phyloP scores from a whole-genome alignment of 2,888 invertebrate genomes.

The Gasteruption jaculator region DNA sequence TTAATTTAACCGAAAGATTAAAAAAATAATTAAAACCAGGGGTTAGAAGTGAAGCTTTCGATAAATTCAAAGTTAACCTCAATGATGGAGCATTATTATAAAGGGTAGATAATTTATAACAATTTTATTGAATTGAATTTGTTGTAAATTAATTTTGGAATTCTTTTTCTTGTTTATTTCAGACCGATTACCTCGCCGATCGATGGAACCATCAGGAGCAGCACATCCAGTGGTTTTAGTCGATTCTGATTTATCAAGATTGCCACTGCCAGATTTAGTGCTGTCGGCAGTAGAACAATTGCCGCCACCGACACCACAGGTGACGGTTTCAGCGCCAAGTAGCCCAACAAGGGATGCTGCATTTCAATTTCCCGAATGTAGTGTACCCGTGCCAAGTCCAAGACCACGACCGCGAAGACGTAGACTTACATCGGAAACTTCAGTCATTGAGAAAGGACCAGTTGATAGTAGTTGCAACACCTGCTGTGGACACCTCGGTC shows the following conservation, averaged over 20 bases:
- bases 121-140: too few species aligned
- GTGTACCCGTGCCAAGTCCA: constrained; percentile 44
- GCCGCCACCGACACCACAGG: constrained; percentile 44
- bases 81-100: too few species aligned
- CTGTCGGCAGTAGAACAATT: constrained; percentile 46
- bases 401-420: constrained; percentile 48
- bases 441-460: constrained; percentile 37
- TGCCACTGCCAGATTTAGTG: constrained; percentile 47
- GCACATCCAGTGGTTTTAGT: constrained; percentile 41
- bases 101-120: too few species aligned
- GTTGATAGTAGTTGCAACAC: constrained; percentile 20
- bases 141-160: constrained; percentile 28
- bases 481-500: constrained; percentile 36
- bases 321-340: constrained; percentile 48
- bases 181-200: constrained; percentile 46
- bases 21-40: too few species aligned
- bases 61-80: too few species aligned
- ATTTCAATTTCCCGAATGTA: constrained; percentile 49
- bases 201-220: too few species aligned
- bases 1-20: too few species aligned
- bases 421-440: constrained; percentile 44
- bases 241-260: constrained; percentile 43
- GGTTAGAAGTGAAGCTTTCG: too few species aligned
- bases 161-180: constrained; percentile 17
- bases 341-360: constrained; percentile 48